Evolutionary conservation across 2,113 vertebrate species (phyloP).

Genomic region (Onychostoma macrolepis): DNA sequence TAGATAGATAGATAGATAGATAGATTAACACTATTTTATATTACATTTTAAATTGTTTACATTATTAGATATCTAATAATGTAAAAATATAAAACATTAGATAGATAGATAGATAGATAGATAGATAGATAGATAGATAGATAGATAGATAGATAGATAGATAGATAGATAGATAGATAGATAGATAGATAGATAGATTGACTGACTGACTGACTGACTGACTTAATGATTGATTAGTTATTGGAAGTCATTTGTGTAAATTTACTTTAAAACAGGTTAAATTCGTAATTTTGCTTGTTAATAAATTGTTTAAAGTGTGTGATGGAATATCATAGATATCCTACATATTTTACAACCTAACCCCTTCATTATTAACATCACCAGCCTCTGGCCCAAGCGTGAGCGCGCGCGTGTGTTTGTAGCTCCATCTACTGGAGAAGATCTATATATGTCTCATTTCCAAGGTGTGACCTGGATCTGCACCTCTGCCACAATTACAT

Average conservation of each 20-base stretch:
- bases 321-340: neutral
- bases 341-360: neutral
- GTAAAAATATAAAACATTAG: too few relatives aligned
- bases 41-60: too few relatives aligned
- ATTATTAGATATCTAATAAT: too few relatives aligned
- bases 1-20: neutral
- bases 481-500: conserved; percentile 10
- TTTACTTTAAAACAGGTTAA: neutral
- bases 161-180: neutral
- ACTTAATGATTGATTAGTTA: too few relatives aligned
- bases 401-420: neutral
- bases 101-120: too few relatives aligned
- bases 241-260: neutral
- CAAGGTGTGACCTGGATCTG: conserved; percentile 21
- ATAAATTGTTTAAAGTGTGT: neutral
- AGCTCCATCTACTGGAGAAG: conserved; percentile 20
- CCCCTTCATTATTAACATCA: neutral
- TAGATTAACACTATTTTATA: too few relatives aligned
- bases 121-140: too few relatives aligned
- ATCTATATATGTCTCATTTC: neutral
- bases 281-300: neutral
- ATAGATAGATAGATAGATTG: neutral
- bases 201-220: too few relatives aligned
- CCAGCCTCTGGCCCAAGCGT: neutral
- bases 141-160: too few relatives aligned